phyloP scores from a whole-genome alignment of 2,888 invertebrate genomes.

The Pardosa pseudoannulata region DNA sequence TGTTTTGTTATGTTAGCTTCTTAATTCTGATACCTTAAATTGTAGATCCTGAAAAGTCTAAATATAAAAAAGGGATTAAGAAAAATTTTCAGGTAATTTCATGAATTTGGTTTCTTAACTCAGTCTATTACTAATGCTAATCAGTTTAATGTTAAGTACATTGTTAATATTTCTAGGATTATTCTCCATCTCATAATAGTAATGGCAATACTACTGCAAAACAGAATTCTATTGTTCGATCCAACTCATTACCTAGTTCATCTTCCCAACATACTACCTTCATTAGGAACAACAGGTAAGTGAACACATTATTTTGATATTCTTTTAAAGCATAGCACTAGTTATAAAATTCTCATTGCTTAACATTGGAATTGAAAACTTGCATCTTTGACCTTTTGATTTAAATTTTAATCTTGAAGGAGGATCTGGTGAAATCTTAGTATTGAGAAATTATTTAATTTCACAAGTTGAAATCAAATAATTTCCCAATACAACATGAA shows the following conservation, averaged over 20 bases:
- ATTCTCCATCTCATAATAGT: slow-evolving; percentile 36
- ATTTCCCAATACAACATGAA: too few relatives aligned
- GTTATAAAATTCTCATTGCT: too few relatives aligned
- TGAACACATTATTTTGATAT: too few relatives aligned
- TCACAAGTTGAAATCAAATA: too few relatives aligned
- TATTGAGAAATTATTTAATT: too few relatives aligned
- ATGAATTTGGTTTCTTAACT: not conserved
- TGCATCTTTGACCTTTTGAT: too few relatives aligned
- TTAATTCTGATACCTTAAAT: not conserved
- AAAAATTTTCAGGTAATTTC: slow-evolving; percentile 42
- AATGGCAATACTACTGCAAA: slow-evolving; percentile 14
- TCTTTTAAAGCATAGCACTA: too few relatives aligned
- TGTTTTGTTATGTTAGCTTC: too few relatives aligned
- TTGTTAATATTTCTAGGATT: slow-evolving; percentile 24
- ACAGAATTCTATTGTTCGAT: slow-evolving; percentile 32
- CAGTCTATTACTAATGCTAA: not conserved
- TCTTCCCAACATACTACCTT: slow-evolving; percentile 31
- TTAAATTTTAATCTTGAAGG: too few relatives aligned
- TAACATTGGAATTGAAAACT: too few relatives aligned
- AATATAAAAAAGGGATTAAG: slow-evolving; percentile 39
- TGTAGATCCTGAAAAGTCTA: slow-evolving; percentile 49
- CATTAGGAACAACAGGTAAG: slow-evolving; percentile 42
- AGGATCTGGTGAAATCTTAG: too few relatives aligned
- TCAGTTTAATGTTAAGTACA: not conserved
- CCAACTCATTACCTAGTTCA: slow-evolving; percentile 49